Evolutionary conservation across 2,888 invertebrate genomes (phyloP).

Genomic region (Serripes groenlandicus): DNA sequence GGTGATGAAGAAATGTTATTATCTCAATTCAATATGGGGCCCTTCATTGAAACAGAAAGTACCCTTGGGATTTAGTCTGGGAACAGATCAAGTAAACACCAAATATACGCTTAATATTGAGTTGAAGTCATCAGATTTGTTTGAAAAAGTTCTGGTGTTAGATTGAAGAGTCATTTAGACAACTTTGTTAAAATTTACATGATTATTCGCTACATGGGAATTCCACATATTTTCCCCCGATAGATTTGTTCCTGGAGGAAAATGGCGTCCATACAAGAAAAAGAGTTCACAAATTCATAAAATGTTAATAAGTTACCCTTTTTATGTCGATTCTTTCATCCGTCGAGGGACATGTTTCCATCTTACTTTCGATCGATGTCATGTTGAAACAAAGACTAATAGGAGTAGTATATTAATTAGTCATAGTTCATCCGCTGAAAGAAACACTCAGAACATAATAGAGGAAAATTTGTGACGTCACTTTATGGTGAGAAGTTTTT

Average conservation of each 20-base stretch:
- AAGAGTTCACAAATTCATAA: background rate
- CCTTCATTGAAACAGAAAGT: background rate
- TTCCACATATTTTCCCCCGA: too few species aligned
- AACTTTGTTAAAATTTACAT: too few species aligned
- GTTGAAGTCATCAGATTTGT: too few species aligned
- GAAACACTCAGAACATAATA: conserved; percentile 36
- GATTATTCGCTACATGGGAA: too few species aligned
- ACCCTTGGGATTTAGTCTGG: background rate
- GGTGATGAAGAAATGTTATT: too few species aligned
- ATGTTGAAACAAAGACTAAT: conserved; percentile 56
- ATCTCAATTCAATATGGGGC: background rate
- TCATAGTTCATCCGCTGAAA: conserved; percentile 21
- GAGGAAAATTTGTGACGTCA: conserved; percentile 72
- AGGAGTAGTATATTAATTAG: conserved; percentile 17
- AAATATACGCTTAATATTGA: background rate
- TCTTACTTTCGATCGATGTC: conserved; percentile 82
- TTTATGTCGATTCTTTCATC: conserved; percentile 81
- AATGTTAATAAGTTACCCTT: conserved; percentile 73
- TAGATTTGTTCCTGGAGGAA: conserved; percentile 32
- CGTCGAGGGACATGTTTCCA: conserved; percentile 83
- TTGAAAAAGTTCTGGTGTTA: too few species aligned
- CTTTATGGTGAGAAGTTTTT: background rate
- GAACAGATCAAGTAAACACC: background rate
- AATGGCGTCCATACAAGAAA: conserved; percentile 26
- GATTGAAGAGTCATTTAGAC: too few species aligned